Base-by-base conservation (phyloP, 2,113 vertebrate genomes). In the Scolopax mira region DNA sequence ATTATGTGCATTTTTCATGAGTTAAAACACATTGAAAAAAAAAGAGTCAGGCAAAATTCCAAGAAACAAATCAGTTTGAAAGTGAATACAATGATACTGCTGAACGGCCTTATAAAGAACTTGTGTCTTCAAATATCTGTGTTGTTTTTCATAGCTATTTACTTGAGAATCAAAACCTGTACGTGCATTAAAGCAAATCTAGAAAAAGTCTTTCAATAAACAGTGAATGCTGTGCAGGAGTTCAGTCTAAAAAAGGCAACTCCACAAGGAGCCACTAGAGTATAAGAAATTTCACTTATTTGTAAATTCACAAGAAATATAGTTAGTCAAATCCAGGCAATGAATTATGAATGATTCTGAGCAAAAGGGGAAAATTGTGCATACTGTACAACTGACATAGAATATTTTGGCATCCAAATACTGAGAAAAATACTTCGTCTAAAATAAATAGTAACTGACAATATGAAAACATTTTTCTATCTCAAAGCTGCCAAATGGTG, bases 201-300 rank as follows among this genome's bases (percentile, higher is more conserved):
- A 48, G 55, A 25, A 44, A 42, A 67, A 3, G 4, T 6, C 13
- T 24, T 89, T 52, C 41, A 64, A 64, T 58, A 85, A 87, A 74
- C 21, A 42, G 49, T 69, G 82, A 92, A 27, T 57, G 7, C 3
- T 66, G 60, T 66, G 49, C 79, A 90, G 65, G 65, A 67, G 48
- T 85, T 93, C 65, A 42, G 70, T 21, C 55, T 96, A 62, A 91
- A 94, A 97, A 80, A 88, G 88, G 94, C 85, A 97, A 97, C 93
- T 98, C 97, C 95, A 98, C 97, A 95, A 97, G 97, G 97, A 97
- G 96, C 97, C 97, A 97, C 97, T 97, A 98, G 95, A 96, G 93
- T 94, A 97, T 95, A 96, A 97, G 97, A 97, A 97, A 93, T 97
- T 96, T 80, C 78, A 55, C 91, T 92, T 95, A 93, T 97, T 95